Conservation (phyloP, 1,140 invertebrate species). For the Heliconius hewitsoni region DNA sequence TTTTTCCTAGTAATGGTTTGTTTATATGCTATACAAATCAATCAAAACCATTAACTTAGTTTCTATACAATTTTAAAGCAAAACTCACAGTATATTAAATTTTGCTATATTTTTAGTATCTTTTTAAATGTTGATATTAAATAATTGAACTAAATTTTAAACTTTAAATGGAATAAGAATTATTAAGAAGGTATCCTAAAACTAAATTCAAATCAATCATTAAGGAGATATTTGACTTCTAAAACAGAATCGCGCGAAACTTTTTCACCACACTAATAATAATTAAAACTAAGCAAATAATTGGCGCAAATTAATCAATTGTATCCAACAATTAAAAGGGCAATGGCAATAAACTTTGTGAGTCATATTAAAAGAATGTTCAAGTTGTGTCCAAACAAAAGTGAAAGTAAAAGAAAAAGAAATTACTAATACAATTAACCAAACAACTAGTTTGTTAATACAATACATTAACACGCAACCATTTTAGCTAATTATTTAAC, state of each 20-base stretch:
- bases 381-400: slow-evolving; percentile 4
- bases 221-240: not conserved
- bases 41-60: too few relatives aligned
- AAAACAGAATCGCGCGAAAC: not conserved
- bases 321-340: slow-evolving; percentile 24
- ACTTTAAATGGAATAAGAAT: not conserved
- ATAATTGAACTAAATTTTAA: not conserved
- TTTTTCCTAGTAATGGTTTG: not conserved
- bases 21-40: not conserved
- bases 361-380: slow-evolving; percentile 37
- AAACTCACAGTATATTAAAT: too few relatives aligned
- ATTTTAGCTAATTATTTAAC: slow-evolving; percentile 1
- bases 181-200: too few relatives aligned
- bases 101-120: too few relatives aligned
- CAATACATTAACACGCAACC: slow-evolving; percentile 13
- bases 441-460: not conserved
- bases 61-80: too few relatives aligned
- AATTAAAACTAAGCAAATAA: slow-evolving; percentile 13
- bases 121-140: too few relatives aligned
- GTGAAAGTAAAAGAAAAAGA: slow-evolving; percentile 17
- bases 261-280: not conserved
- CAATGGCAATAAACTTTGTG: slow-evolving; percentile 23
- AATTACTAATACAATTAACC: not conserved
- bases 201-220: too few relatives aligned
- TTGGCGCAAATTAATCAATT: slow-evolving; percentile 24